phyloP scores from a whole-genome alignment of 2,113 vertebrate species.

The Actenoides hombroni region DNA sequence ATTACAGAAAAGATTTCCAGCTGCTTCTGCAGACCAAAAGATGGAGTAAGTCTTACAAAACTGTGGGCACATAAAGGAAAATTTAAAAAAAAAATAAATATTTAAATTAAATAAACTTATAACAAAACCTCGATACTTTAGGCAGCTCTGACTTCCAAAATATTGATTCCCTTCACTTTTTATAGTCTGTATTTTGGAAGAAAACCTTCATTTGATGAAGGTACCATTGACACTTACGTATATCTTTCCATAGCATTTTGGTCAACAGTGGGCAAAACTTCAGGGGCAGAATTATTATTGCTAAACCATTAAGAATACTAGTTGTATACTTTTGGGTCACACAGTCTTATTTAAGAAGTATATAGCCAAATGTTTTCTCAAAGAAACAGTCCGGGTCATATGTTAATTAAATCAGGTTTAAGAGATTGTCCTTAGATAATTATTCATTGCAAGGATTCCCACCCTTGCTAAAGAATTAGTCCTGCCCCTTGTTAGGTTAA shows the following conservation, averaged over 20 bases:
- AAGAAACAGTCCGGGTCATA: fast-evolving
- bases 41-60: neutral
- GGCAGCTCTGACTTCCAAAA: neutral
- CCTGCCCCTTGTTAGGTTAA: neutral
- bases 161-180: neutral
- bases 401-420: neutral
- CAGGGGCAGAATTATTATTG: neutral
- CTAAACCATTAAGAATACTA: neutral
- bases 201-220: neutral
- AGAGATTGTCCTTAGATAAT: neutral
- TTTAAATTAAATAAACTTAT: neutral
- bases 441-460: neutral
- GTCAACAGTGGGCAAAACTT: neutral
- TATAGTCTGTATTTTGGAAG: neutral
- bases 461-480: neutral
- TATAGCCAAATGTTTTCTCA: neutral
- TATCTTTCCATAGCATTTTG: neutral
- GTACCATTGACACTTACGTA: fast-evolving
- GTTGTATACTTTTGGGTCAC: neutral
- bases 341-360: neutral
- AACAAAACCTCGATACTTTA: neutral
- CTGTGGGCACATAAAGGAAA: neutral
- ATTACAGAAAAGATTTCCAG: neutral
- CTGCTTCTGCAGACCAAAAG: neutral
- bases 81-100: neutral